Evolutionary conservation across 2,888 invertebrate genomes (phyloP), one percentile per base, ranked within the genome.

Genomic region (Phorcus lineatus): DNA sequence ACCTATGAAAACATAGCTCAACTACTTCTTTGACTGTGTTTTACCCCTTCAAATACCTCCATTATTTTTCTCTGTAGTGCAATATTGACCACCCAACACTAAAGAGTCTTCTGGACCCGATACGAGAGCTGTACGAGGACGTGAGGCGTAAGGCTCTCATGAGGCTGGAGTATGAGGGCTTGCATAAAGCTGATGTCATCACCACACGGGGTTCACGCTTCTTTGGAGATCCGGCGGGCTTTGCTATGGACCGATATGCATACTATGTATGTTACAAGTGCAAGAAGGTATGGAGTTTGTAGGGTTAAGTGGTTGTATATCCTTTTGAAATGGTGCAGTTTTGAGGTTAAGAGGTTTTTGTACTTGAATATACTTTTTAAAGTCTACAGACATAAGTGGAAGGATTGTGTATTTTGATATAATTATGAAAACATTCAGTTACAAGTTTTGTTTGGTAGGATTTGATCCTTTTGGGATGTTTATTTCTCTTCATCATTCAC

Each of bases 221-320:
- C 90, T 95, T 95, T 88, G 95, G 96, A 80, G 97, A 98, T 92
- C 96, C 98, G 0, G 96, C 96, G 0, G 95, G 95, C 0, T 97
- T 97, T 93, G 99, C 99, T 2, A 97, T 99, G 97, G 98, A 99
- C 90, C 95, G 98, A 89, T 99, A 99, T 92, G 98, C 99, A 0
- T 99, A 99, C 93, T 99, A 99, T 91, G 98, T 99, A 40, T 99
- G 99, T 93, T 97, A 95, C 92, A 98, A 98, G 93, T 99, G 99
- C 92, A 93, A 94, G 81, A 95, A 95, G 94, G 94, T 94, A 81
- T 82, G 36, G 22, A n/a, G 62, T 19, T 55, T 55, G 4, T 6
- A 55, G 19, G 55, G 16, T n/a, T 55, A 16, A 11, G 55, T 55
- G 55, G 0, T 55, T 55, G 7, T 36, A 36, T 7, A 36, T n/a